phyloP scores from a whole-genome alignment of 23 tunicate genomes.

The Trididemnum nubilum region DNA sequence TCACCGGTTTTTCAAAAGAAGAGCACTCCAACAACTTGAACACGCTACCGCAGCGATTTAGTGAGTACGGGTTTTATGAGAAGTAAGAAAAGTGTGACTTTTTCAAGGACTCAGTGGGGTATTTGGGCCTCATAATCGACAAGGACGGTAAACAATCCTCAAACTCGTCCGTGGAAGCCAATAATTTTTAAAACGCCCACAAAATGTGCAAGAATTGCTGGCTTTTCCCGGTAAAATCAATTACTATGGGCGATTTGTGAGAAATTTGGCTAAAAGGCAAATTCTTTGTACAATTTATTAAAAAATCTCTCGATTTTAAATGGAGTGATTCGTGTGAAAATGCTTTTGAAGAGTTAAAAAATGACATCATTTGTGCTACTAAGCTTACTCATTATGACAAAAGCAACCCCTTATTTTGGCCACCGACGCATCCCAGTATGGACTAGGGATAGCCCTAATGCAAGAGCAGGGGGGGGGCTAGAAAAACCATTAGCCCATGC shows the following conservation, averaged over 20 bases:
- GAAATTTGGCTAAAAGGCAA: neutral
- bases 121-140: conserved; percentile 2
- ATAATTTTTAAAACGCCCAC: neutral
- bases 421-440: conserved; percentile 22
- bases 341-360: neutral
- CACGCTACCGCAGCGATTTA: too few species aligned
- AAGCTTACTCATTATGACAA: conserved; percentile 7
- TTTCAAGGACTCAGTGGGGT: conserved; percentile 1
- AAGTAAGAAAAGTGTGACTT: neutral
- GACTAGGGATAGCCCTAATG: neutral
- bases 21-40: too few species aligned
- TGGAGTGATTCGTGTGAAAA: neutral
- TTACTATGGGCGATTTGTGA: neutral
- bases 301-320: neutral
- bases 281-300: conserved; percentile 1
- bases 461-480: too few species aligned
- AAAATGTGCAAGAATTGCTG: too few species aligned
- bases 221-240: conserved; percentile 13
- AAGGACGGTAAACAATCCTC: conserved; percentile 22
- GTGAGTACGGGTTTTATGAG: conserved; percentile 12
- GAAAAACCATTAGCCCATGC: conserved; percentile 8
- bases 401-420: conserved; percentile 4
- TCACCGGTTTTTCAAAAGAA: too few species aligned
- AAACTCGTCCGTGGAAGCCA: neutral
- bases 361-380: neutral